Conservation (phyloP, 1,140 invertebrate species). For the Euglossa dilemma region DNA sequence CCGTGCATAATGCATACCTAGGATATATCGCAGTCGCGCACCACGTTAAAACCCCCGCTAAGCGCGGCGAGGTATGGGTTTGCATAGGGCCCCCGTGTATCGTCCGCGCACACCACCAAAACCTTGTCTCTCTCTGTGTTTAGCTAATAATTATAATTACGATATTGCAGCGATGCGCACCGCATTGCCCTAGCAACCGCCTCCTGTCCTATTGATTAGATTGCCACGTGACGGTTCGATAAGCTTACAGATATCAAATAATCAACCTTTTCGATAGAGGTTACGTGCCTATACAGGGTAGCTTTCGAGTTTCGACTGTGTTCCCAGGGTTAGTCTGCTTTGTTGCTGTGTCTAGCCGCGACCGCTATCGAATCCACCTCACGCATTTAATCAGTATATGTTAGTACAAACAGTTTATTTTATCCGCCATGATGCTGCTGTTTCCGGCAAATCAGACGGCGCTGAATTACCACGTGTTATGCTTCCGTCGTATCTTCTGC, state of each 20-base stretch:
- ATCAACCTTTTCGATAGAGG: slow-evolving; percentile 53
- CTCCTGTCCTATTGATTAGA: slow-evolving; percentile 67
- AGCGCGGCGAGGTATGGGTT: slow-evolving; percentile 24
- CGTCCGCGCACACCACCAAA: background rate
- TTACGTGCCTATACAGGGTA: background rate
- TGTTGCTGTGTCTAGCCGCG: background rate
- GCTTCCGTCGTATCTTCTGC: no score
- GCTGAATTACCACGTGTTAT: background rate
- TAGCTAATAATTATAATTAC: slow-evolving; percentile 73
- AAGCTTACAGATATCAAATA: slow-evolving; percentile 57
- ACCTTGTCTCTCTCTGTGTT: slow-evolving; percentile 53
- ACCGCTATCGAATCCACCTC: slow-evolving; percentile 1
- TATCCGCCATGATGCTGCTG: background rate
- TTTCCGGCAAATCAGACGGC: background rate
- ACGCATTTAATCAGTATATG: slow-evolving; percentile 43
- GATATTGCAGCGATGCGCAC: slow-evolving; percentile 57
- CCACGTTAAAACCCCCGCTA: slow-evolving; percentile 52
- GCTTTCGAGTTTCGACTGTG: slow-evolving; percentile 13
- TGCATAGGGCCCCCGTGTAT: slow-evolving; percentile 13
- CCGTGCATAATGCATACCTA: slow-evolving; percentile 73
- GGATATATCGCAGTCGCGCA: slow-evolving; percentile 70
- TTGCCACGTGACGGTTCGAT: slow-evolving; percentile 51
- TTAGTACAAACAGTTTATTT: background rate
- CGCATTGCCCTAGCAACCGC: slow-evolving; percentile 59
- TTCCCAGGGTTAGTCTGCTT: background rate